These are phyloP conservation scores for Hydropsyche tenuis DNA, from an alignment of 1,140 invertebrate genomes.

Conservation along the genomic window DNA sequence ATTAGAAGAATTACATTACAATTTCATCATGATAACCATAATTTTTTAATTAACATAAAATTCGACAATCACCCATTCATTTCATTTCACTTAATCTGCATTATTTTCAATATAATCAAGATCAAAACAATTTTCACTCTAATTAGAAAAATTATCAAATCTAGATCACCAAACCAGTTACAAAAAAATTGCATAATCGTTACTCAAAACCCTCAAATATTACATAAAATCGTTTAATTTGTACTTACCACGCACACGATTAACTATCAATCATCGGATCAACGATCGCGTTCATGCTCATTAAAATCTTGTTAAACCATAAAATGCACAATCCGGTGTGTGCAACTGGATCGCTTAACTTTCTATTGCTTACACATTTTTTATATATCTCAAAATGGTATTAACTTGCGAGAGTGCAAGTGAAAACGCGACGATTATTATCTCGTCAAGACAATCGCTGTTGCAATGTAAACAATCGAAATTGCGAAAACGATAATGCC, in stretches of 20 bases:
- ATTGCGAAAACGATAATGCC: background rate
- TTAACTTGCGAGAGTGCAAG: background rate
- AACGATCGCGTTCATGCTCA: background rate
- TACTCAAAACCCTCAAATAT: no score
- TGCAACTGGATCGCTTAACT: constrained; percentile 18
- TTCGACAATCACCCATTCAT: no score
- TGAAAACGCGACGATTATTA: constrained; percentile 4
- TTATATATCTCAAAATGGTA: constrained; percentile 20
- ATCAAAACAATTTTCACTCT: no score
- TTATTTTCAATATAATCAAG: no score
- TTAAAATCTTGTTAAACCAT: constrained; percentile 1
- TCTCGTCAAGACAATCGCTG: background rate
- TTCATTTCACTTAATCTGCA: no score
- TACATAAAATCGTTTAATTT: background rate
- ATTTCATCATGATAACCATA: no score
- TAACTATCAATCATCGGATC: no score
- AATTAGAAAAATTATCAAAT: no score
- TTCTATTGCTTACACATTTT: constrained; percentile 24
- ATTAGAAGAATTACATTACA: no score
- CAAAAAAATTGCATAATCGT: no score
- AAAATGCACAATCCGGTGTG: background rate
- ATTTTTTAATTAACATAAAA: no score
- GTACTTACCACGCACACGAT: background rate
- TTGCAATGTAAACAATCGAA: background rate
- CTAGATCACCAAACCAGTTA: no score